phyloP scores from a whole-genome alignment of 1,140 invertebrate species.

The Sweltsa coloradensis region DNA sequence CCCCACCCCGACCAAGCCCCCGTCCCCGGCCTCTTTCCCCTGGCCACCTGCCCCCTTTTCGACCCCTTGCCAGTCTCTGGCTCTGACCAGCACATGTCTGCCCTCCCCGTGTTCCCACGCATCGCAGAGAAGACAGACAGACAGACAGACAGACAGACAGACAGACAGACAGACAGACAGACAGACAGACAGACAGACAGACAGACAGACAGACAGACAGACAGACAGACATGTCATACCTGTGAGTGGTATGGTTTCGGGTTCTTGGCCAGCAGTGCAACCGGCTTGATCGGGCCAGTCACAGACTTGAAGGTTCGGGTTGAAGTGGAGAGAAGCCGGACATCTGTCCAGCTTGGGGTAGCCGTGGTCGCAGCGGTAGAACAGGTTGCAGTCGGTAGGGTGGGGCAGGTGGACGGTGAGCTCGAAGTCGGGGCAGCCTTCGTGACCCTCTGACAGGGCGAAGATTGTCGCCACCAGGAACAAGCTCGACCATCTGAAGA shows the following conservation, averaged over 20 bases:
- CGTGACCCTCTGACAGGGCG: too few relatives aligned
- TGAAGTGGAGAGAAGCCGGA: slow-evolving; percentile 37
- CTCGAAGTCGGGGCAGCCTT: too few relatives aligned
- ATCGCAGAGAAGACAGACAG: slow-evolving; percentile 16
- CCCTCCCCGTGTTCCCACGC: too few relatives aligned
- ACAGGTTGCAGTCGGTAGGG: slow-evolving; percentile 16
- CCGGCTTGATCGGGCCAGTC: slow-evolving; percentile 37
- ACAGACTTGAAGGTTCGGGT: slow-evolving; percentile 34
- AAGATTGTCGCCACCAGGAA: too few relatives aligned
- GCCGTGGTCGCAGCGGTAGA: slow-evolving; percentile 18
- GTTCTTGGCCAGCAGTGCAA: too few relatives aligned
- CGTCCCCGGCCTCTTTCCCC: too few relatives aligned
- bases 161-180: slow-evolving; percentile 17
- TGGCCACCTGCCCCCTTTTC: too few relatives aligned
- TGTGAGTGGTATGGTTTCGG: too few relatives aligned
- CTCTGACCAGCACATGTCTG: too few relatives aligned
- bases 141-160: slow-evolving; percentile 17
- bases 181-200: slow-evolving; percentile 13
- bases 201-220: slow-evolving; percentile 16
- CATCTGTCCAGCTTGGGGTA: slow-evolving; percentile 33
- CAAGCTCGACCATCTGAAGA: too few relatives aligned
- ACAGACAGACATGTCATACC: slow-evolving; percentile 14
- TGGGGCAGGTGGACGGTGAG: slow-evolving; percentile 19
- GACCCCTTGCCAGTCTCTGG: too few relatives aligned
- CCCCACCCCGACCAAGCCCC: too few relatives aligned